A percentile compares a stretch with the other conserved stretches of the same genome.
These are phyloP conservation scores for Garrulus glandarius DNA, from an alignment of 2,797 vertebrate genomes.

Conservation along the genomic window DNA sequence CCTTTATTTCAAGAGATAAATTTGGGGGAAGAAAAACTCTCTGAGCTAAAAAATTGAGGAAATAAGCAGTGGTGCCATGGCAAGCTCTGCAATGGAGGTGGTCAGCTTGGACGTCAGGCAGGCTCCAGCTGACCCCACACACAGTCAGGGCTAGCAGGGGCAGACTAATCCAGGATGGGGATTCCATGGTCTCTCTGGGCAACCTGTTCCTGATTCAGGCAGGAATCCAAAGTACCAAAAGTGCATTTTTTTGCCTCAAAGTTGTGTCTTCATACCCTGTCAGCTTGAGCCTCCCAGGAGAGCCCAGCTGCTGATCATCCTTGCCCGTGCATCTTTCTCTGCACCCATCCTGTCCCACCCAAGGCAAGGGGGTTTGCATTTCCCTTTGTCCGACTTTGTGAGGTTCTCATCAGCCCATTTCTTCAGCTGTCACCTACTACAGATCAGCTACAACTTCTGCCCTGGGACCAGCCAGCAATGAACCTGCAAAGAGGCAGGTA, in stretches of 20 bases:
- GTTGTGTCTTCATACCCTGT: not conserved
- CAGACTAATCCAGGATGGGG: not conserved
- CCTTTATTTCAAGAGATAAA: conserved; percentile 52
- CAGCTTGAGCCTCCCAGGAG: not conserved
- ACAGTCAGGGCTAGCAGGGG: not conserved
- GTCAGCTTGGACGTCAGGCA: not conserved
- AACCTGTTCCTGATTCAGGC: not conserved
- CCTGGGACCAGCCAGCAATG: rapidly evolving
- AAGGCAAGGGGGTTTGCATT: not conserved
- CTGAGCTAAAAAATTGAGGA: conserved; percentile 41
- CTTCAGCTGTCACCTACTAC: not conserved
- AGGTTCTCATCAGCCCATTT: not conserved
- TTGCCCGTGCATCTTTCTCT: not conserved
- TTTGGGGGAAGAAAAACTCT: not conserved
- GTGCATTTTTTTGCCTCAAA: not conserved
- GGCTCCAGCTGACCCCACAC: not conserved
- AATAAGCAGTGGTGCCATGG: not conserved
- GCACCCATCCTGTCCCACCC: not conserved
- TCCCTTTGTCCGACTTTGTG: not conserved
- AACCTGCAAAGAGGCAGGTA: not conserved
- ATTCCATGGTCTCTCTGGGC: not conserved
- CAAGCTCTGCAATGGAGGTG: not conserved
- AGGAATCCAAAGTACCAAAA: rapidly evolving
- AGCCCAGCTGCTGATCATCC: not conserved
- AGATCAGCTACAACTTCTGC: not conserved